Evolutionary conservation across 2,888 invertebrate species (phyloP).

Genomic region (Latrodectus hesperus): DNA sequence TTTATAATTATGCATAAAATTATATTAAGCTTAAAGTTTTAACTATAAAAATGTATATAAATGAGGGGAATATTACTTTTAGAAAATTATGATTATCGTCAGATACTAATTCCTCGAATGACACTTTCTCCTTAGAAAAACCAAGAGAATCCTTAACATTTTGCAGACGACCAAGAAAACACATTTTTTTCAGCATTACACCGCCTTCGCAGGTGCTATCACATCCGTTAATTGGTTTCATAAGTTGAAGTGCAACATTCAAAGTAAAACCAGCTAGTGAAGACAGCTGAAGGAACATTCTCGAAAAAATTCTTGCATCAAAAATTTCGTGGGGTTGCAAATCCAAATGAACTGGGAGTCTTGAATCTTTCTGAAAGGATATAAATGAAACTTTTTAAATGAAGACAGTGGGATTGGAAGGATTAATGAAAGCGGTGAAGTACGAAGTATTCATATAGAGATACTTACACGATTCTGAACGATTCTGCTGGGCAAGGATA

Average conservation of each 20-base stretch:
- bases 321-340: background rate
- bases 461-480: slow-evolving; percentile 14
- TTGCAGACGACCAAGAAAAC: slow-evolving; percentile 46
- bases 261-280: slow-evolving; percentile 21
- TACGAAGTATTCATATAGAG: no score
- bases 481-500: slow-evolving; percentile 16
- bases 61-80: no score
- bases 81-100: background rate
- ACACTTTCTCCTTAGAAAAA: background rate
- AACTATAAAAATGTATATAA: no score
- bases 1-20: no score
- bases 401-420: background rate
- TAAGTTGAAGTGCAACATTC: slow-evolving; percentile 12
- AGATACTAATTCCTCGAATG: background rate
- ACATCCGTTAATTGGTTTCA: slow-evolving; percentile 23
- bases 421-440: no score
- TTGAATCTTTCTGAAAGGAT: background rate
- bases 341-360: background rate
- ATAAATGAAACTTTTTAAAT: background rate
- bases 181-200: slow-evolving; percentile 39
- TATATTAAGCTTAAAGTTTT: no score
- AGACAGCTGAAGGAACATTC: slow-evolving; percentile 26
- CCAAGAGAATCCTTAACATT: slow-evolving; percentile 8
- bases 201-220: slow-evolving; percentile 15
- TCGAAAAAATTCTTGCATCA: slow-evolving; percentile 22